Evolutionary conservation across 2,888 invertebrate species (phyloP).

Genomic region (Agelastica alni): DNA sequence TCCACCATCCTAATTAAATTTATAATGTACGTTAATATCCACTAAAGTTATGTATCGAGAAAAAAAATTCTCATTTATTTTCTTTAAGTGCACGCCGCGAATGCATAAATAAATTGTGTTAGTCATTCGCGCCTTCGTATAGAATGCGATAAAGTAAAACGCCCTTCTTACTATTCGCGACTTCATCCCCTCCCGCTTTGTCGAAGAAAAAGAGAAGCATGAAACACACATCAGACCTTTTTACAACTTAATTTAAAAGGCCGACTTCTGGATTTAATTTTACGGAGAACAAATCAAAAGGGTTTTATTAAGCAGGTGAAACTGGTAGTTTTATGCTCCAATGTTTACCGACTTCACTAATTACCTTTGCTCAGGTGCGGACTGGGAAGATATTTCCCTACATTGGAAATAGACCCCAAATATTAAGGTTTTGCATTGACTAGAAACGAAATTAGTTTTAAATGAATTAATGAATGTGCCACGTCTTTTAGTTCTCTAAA

Average conservation of each 20-base stretch:
- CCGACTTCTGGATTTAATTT: slow-evolving; percentile 13
- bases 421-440: too few species aligned
- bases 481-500: too few species aligned
- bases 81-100: too few species aligned
- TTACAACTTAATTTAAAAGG: slow-evolving; percentile 10
- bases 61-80: too few species aligned
- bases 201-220: slow-evolving; percentile 2
- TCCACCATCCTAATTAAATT: too few species aligned
- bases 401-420: too few species aligned
- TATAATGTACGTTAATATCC: too few species aligned
- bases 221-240: slow-evolving; percentile 8
- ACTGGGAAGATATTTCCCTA: background rate
- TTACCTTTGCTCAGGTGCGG: slow-evolving; percentile 2
- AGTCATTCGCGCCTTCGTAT: background rate
- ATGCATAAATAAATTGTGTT: too few species aligned
- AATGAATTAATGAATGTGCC: too few species aligned
- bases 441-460: too few species aligned
- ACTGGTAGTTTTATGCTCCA: slow-evolving; percentile 15
- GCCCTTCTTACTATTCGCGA: slow-evolving; percentile 2
- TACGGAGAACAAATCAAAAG: slow-evolving; percentile 15
- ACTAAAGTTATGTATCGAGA: too few species aligned
- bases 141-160: slow-evolving; percentile 1
- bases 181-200: slow-evolving; percentile 5
- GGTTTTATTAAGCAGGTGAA: slow-evolving; percentile 17
- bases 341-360: slow-evolving; percentile 6